Base-by-base conservation (phyloP, 2,113 vertebrate genomes). In the Mustela nigripes region DNA sequence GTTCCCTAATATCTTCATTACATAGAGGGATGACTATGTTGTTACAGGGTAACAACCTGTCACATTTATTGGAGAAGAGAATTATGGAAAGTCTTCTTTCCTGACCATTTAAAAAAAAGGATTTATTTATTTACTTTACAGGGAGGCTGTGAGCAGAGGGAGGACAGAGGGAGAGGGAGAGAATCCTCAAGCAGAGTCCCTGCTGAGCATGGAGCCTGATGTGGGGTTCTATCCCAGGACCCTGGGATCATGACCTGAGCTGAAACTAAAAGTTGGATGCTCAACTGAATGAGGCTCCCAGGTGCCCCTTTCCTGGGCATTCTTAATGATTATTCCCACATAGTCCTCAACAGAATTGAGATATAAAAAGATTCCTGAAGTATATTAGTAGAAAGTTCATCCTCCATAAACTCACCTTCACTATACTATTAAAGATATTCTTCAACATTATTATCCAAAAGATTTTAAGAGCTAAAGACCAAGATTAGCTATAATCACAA, bases 361-460 rank as follows among this genome's bases (percentile, higher is more conserved):
- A 73, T 79, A 76, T 28, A 71, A 84, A 95, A 94, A 33, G 3
- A 83, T 88, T 95, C 11, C 28, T 90, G 28, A 80, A 95, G 33
- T 91, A 50, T 78, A 74, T 87, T 94, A 79, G 80, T 67, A 90
- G 26, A 93, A 89, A 84, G 58, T 85, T 91, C 28, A 69, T 92
- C 45, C 9, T 97, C 22, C 56, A 85, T 91, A 80, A 97, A 84
- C 62, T 88, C 62, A 42, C 10, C 31, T 65, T 15, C 0, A 45
- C 33, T 79, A 53, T 2, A 85, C 28, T 69, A 33, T 65, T 93
- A 82, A 88, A 48, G 60, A 88, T 69, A 83, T n/a, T 91, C 18
- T 85, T 62, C 10, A 50, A 86, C 31, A 87, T 95, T 93, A 79
- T 95, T 86, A 94, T 84, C 56, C 81, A 80, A 65, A 89, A 94